phyloP scores from a whole-genome alignment of 2,888 invertebrate genomes.

The Andricus curvator region DNA sequence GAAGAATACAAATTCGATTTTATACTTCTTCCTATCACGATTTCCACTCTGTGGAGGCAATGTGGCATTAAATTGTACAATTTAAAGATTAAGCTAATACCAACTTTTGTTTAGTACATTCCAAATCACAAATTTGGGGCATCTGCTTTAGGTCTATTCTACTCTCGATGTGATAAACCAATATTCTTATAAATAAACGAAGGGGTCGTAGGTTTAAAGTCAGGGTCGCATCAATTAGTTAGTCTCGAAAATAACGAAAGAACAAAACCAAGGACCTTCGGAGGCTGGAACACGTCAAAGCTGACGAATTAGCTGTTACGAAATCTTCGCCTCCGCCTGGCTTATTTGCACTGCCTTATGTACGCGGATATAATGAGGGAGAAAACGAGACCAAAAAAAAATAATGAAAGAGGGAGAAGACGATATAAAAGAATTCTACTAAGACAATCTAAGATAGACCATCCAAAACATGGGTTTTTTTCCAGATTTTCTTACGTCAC shows the following conservation, averaged over 20 bases:
- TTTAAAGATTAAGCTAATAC: neutral
- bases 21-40: neutral
- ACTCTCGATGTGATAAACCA: slow-evolving; percentile 5
- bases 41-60: neutral
- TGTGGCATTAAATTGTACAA: neutral
- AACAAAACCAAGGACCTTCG: slow-evolving; percentile 2
- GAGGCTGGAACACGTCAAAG: slow-evolving; percentile 1
- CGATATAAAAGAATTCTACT: neutral
- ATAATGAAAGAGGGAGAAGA: neutral
- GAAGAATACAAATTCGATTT: neutral
- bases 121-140: neutral
- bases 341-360: slow-evolving; percentile 23
- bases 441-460: too few relatives aligned
- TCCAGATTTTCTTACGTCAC: neutral
- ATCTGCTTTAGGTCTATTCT: neutral
- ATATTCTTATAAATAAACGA: neutral
- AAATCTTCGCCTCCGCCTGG: slow-evolving; percentile 5
- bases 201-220: neutral
- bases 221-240: slow-evolving; percentile 17
- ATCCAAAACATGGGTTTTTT: neutral
- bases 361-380: neutral
- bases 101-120: neutral
- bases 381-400: neutral
- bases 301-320: slow-evolving; percentile 25
- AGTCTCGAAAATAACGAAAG: slow-evolving; percentile 21